Evolutionary conservation across 2,888 invertebrate species (phyloP), one percentile per base, ranked within the genome.

Genomic region (Acrobasis repandana): DNA sequence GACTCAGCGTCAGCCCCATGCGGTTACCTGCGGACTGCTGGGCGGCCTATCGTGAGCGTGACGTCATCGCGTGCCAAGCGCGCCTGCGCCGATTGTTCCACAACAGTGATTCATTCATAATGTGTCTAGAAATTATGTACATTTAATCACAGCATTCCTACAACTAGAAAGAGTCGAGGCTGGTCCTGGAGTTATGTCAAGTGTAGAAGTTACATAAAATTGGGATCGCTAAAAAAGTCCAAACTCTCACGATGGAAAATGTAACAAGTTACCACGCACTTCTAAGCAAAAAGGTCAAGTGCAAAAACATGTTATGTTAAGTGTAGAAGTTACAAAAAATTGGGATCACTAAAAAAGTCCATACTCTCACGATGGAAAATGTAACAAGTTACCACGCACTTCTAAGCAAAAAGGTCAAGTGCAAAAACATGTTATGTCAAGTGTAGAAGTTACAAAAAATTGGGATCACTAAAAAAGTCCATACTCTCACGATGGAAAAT

Each of bases 51-150:
- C 28, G 4, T 28, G 28, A 28, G 28, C 56, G 57, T 58, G 57
- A 58, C 57, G 57, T 58, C 48, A 58, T 34, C 34, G 57, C 57
- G 57, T 48, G 48, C 48, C 57, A 4, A 16, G 47, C 48, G 34
- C 47, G 48, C 57, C 47, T 15, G 47, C 47, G 47, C 15, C 46
- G 56, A 58, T 58, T 58, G 57, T 58, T 58, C 15, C 47, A 49
- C 56, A 20, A 46, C 28, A 58, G 18, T 58, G 57, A 58, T 47
- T 58, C 57, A 58, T 48, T 47, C 48, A 34, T 43, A 43, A 43
- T 54, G 54, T 54, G 10, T 10, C 20, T 38, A 54, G 16, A 16
- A 38, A 18, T 36, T 18, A 38, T 18, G 38, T 38, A 38, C 2
- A 38, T 43, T 14, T 14, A 14, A 43, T 43, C 43, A 43, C n/a